A percentile compares a stretch with the other conserved stretches of the same genome.
phyloP scores from a whole-genome alignment of 2,888 invertebrate species.

The Ctena decussata region DNA sequence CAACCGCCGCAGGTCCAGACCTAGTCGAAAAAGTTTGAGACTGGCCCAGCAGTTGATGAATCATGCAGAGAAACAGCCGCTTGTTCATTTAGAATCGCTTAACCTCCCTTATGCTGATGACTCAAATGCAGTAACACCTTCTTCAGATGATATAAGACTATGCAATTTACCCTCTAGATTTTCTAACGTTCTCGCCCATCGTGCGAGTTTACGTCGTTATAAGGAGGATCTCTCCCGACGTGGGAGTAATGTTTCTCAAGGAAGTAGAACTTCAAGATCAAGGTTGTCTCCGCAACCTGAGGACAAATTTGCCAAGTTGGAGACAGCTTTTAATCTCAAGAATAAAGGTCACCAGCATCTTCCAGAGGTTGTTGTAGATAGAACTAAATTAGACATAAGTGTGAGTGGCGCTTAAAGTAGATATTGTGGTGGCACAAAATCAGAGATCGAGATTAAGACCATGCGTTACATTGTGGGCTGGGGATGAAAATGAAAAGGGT shows the following conservation, averaged over 20 bases:
- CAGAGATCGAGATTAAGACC: no score
- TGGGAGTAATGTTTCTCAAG: constrained; percentile 79
- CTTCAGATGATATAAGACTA: constrained; percentile 93
- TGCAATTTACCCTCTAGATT: constrained; percentile 87
- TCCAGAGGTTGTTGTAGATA: constrained; percentile 86
- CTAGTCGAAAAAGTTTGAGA: constrained; percentile 90
- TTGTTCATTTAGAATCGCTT: constrained; percentile 93
- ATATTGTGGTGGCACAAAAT: not conserved
- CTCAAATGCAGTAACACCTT: constrained; percentile 98
- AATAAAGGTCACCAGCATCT: constrained; percentile 81
- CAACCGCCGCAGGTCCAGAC: constrained; percentile 93
- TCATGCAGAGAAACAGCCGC: constrained; percentile 94
- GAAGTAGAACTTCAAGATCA: constrained; percentile 74
- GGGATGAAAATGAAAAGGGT: no score
- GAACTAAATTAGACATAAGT: constrained; percentile 82
- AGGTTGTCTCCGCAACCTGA: constrained; percentile 93
- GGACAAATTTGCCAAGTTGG: constrained; percentile 88
- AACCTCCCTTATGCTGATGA: constrained; percentile 98
- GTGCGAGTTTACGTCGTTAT: constrained; percentile 70
- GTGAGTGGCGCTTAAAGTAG: constrained; percentile 68
- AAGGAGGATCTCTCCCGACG: constrained; percentile 69
- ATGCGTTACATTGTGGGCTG: no score
- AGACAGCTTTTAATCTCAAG: constrained; percentile 73
- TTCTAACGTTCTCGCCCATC: constrained; percentile 84
- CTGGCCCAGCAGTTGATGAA: constrained; percentile 64